These are phyloP conservation scores for Amyelois transitella DNA, from an alignment of 1,140 invertebrate species.

Conservation along the genomic window DNA sequence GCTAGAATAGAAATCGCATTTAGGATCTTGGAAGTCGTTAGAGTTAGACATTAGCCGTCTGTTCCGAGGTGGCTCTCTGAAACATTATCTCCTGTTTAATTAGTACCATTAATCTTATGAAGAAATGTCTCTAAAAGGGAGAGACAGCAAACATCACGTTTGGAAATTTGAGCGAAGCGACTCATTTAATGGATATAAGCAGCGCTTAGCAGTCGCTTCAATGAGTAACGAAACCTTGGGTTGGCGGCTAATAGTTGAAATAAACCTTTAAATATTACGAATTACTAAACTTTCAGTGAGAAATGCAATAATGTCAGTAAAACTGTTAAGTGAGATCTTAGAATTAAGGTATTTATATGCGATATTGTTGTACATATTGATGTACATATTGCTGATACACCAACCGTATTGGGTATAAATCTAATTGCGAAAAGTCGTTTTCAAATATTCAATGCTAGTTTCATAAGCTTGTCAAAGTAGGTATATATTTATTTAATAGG, in stretches of 20 bases:
- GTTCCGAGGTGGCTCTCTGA: too few relatives aligned
- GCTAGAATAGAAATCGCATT: neutral
- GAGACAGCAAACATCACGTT: too few relatives aligned
- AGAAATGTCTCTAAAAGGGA: too few relatives aligned
- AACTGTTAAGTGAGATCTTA: conserved; percentile 29
- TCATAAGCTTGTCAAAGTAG: neutral
- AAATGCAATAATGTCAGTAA: conserved; percentile 56
- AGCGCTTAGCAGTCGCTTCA: too few relatives aligned
- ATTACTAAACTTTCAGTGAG: conserved; percentile 41
- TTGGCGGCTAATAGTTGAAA: neutral
- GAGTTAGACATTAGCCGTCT: neutral
- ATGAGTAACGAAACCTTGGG: too few relatives aligned
- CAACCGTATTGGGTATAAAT: too few relatives aligned
- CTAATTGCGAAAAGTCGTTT: neutral
- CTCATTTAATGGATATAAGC: too few relatives aligned
- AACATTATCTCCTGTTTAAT: too few relatives aligned
- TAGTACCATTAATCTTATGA: too few relatives aligned
- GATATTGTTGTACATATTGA: neutral
- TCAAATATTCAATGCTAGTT: neutral
- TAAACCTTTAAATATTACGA: neutral
- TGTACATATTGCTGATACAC: neutral
- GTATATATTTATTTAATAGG: too few relatives aligned
- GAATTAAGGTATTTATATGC: conserved; percentile 6
- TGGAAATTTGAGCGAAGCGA: too few relatives aligned
- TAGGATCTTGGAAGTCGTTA: neutral